These are phyloP conservation scores for Phyllostomus discolor DNA, from an alignment of 2,113 vertebrate species.

Conservation along the genomic window DNA sequence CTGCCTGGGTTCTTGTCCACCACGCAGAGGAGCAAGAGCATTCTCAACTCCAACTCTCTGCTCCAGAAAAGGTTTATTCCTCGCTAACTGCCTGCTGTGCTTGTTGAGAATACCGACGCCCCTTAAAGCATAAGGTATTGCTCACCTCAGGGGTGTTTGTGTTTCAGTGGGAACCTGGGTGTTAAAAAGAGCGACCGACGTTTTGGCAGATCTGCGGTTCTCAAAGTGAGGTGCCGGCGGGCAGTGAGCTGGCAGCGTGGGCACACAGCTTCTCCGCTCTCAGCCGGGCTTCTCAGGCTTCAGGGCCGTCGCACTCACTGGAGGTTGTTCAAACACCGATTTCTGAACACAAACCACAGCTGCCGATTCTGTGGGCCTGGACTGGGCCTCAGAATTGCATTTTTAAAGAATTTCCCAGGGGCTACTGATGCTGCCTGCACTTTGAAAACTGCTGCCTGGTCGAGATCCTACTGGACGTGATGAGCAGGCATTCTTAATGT, in stretches of 20 bases:
- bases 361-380: neutral
- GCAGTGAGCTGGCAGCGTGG: neutral
- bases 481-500: neutral
- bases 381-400: neutral
- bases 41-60: neutral
- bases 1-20: neutral
- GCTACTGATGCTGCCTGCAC: neutral
- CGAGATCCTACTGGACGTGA: neutral
- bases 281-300: neutral
- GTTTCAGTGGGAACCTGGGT: neutral
- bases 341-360: neutral
- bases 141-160: neutral
- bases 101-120: neutral
- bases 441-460: neutral
- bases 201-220: neutral
- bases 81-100: neutral
- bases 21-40: neutral
- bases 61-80: neutral
- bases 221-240: accelerated
- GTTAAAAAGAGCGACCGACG: too few species aligned
- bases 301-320: neutral
- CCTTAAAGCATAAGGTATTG: neutral
- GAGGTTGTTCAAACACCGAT: neutral
- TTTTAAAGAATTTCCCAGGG: neutral
- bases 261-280: neutral